Conservation (phyloP, 2,113 vertebrate genomes). For the Centrocercus urophasianus region DNA sequence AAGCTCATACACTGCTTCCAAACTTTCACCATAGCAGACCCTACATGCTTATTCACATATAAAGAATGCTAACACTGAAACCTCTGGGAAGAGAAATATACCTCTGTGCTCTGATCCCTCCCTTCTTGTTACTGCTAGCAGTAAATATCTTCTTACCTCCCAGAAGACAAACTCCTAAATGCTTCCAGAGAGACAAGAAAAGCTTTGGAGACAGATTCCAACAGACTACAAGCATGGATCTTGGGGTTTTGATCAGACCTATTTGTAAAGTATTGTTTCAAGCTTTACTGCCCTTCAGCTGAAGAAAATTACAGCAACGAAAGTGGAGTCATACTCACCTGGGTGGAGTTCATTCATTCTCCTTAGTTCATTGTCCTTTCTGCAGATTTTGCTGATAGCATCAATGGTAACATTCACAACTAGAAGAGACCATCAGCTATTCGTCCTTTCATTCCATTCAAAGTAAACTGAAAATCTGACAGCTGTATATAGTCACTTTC, state of each 20-base stretch:
- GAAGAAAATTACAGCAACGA: neutral
- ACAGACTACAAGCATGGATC: neutral
- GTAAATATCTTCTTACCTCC: neutral
- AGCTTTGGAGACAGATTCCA: neutral
- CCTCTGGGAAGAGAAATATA: neutral
- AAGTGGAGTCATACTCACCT: neutral
- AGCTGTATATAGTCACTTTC: neutral
- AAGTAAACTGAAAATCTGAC: neutral
- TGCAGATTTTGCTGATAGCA: neutral
- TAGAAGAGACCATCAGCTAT: neutral
- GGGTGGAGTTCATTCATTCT: neutral
- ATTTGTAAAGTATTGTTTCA: neutral
- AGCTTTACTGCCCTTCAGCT: neutral
- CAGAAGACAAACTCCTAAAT: neutral
- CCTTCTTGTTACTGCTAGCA: neutral
- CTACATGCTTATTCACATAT: accelerated
- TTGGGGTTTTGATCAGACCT: neutral
- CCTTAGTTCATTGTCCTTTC: neutral
- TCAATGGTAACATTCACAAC: neutral
- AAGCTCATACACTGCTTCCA: neutral
- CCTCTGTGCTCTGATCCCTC: neutral
- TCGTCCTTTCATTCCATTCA: neutral
- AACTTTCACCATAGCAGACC: neutral
- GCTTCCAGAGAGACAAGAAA: neutral
- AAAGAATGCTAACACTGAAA: neutral